Evolutionary conservation across 2,113 vertebrate genomes (phyloP).

Genomic region (Scatophagus argus): DNA sequence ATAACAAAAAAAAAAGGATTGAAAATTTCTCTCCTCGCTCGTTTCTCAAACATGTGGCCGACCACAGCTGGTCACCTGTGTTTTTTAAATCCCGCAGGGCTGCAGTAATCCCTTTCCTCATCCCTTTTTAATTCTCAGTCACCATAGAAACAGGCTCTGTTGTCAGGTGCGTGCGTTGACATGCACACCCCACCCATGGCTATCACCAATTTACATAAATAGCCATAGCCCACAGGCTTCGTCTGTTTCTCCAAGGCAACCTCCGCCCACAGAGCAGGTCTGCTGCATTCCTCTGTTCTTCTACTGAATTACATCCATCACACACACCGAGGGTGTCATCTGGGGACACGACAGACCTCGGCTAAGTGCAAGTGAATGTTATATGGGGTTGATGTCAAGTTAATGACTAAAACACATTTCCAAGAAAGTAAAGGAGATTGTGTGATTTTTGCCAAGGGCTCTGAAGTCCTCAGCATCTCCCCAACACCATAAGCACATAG

Average conservation of each 20-base stretch:
- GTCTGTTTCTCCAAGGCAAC: conserved; percentile 77
- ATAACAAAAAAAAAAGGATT: conserved; percentile 13
- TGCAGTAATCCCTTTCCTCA: conserved; percentile 40
- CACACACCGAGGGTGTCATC: neutral
- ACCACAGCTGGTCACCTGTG: conserved; percentile 20
- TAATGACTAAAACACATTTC: conserved; percentile 28
- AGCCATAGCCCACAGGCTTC: conserved; percentile 57
- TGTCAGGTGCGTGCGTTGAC: conserved; percentile 68
- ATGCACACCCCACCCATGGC: conserved; percentile 50
- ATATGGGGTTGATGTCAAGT: conserved; percentile 31
- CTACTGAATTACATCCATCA: conserved; percentile 2
- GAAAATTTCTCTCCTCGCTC: conserved; percentile 1
- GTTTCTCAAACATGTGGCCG: neutral
- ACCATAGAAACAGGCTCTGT: conserved; percentile 70
- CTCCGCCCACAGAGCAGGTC: conserved; percentile 61
- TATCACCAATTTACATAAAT: conserved; percentile 73
- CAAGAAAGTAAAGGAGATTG: neutral
- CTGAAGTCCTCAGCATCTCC: neutral
- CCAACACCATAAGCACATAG: conserved; percentile 2
- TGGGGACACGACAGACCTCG: neutral
- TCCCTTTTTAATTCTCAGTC: conserved; percentile 52
- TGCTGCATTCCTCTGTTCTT: conserved; percentile 29
- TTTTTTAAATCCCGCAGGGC: neutral
- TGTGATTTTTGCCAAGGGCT: neutral
- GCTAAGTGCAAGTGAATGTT: conserved; percentile 26